Evolutionary conservation across 2,113 vertebrate species (phyloP).

Genomic region (Zapornia atra): DNA sequence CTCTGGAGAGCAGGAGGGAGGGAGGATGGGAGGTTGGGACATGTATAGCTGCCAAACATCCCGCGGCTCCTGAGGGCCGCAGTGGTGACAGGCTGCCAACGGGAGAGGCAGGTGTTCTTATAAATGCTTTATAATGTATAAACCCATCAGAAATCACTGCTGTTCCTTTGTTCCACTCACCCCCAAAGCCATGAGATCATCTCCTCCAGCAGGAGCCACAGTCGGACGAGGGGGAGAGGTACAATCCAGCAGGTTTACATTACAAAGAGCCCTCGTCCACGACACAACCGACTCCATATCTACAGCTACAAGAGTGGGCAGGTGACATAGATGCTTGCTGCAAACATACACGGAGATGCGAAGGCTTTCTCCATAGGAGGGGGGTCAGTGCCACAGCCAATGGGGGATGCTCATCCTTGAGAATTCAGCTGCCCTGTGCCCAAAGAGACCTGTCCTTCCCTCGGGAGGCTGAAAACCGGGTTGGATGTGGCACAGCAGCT

Average conservation of each 20-base stretch:
- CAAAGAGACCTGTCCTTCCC: not conserved
- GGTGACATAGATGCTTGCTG: not conserved
- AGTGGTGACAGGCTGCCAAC: not conserved
- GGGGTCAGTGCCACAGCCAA: not conserved
- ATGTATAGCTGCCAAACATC: not conserved
- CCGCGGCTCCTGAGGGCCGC: not conserved
- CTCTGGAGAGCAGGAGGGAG: not conserved
- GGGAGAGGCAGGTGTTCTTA: constrained; percentile 7
- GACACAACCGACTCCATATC: not conserved
- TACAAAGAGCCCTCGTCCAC: not conserved
- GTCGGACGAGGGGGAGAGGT: accelerated
- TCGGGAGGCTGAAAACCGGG: not conserved
- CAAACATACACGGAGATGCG: not conserved
- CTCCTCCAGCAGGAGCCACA: not conserved
- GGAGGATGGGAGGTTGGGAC: not conserved
- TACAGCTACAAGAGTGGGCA: not conserved
- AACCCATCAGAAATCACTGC: not conserved
- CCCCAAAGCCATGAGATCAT: not conserved
- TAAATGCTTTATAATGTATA: constrained; percentile 49
- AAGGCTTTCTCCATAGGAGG: not conserved
- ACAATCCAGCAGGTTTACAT: not conserved
- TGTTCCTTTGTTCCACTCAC: not conserved
- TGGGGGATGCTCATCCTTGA: not conserved
- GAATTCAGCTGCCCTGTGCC: constrained; percentile 22
- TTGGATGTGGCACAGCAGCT: not conserved